Conservation (phyloP, 1,140 invertebrate genomes). For the Hyles euphorbiae region DNA sequence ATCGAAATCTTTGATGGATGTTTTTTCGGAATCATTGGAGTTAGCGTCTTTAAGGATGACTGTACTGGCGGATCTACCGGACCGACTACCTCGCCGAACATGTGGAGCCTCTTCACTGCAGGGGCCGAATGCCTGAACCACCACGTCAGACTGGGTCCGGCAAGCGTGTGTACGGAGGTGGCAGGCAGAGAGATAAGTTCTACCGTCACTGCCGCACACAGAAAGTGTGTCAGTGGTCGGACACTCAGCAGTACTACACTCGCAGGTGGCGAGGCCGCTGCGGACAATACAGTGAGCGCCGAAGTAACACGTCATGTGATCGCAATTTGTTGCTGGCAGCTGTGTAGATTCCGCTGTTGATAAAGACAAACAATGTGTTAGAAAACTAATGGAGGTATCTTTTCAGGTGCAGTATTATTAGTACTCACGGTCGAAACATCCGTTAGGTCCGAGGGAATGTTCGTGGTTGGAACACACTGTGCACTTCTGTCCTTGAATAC, state of each 20-base stretch:
- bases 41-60: slow-evolving; percentile 1
- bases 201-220: slow-evolving; percentile 87
- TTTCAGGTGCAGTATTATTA: not conserved
- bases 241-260: slow-evolving; percentile 79
- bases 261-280: slow-evolving; percentile 81
- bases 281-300: slow-evolving; percentile 87
- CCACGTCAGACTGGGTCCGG: slow-evolving; percentile 86
- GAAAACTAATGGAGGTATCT: no score
- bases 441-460: slow-evolving; percentile 84
- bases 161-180: slow-evolving; percentile 85
- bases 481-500: slow-evolving; percentile 92
- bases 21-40: slow-evolving; percentile 7
- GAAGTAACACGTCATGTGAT: slow-evolving; percentile 87
- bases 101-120: slow-evolving; percentile 69
- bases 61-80: slow-evolving; percentile 25
- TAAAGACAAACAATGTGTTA: not conserved
- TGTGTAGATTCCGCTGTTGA: slow-evolving; percentile 80
- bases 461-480: slow-evolving; percentile 87
- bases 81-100: slow-evolving; percentile 65
- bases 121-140: slow-evolving; percentile 85
- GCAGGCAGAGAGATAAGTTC: slow-evolving; percentile 85
- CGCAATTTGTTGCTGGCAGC: slow-evolving; percentile 81
- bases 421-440: slow-evolving; percentile 84
- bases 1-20: slow-evolving; percentile 19
- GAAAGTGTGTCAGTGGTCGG: slow-evolving; percentile 66